Percentiles rank a stretch among this genome's conserved stretches.
phyloP scores from a whole-genome alignment of 2,113 vertebrate genomes.

The Apaloderma vittatum region DNA sequence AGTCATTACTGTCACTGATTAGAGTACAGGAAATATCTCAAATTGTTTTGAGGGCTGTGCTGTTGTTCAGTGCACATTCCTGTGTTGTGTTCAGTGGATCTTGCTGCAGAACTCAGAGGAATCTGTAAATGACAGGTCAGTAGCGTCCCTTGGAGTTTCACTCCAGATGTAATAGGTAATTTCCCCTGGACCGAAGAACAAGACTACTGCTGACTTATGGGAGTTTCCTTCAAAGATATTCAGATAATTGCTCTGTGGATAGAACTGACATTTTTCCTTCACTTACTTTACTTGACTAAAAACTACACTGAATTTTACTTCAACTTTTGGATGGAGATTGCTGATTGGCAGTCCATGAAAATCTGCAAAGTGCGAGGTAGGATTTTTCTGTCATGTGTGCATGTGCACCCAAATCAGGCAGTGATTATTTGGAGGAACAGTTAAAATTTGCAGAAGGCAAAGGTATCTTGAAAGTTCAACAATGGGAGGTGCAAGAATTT shows the following conservation, averaged over 20 bases:
- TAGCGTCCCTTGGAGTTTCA: not conserved
- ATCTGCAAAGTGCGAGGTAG: not conserved
- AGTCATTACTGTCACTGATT: not conserved
- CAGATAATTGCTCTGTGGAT: not conserved
- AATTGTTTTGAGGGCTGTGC: not conserved
- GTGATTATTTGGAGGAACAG: not conserved
- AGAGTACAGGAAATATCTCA: not conserved
- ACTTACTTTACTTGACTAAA: not conserved
- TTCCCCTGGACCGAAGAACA: not conserved
- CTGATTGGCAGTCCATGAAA: not conserved
- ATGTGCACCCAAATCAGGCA: not conserved
- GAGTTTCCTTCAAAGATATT: not conserved
- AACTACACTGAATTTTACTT: not conserved
- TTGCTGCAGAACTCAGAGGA: not conserved
- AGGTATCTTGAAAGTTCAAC: not conserved
- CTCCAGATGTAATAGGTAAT: not conserved
- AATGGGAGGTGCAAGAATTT: not conserved
- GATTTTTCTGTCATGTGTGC: not conserved
- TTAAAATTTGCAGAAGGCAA: not conserved
- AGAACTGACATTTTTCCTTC: not conserved
- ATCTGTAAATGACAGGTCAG: not conserved
- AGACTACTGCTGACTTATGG: not conserved
- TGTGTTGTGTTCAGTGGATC: not conserved
- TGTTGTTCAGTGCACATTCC: rapidly evolving
- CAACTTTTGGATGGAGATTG: not conserved